Conservation (phyloP, 2,113 vertebrate species). For the Ptilonorhynchus violaceus region DNA sequence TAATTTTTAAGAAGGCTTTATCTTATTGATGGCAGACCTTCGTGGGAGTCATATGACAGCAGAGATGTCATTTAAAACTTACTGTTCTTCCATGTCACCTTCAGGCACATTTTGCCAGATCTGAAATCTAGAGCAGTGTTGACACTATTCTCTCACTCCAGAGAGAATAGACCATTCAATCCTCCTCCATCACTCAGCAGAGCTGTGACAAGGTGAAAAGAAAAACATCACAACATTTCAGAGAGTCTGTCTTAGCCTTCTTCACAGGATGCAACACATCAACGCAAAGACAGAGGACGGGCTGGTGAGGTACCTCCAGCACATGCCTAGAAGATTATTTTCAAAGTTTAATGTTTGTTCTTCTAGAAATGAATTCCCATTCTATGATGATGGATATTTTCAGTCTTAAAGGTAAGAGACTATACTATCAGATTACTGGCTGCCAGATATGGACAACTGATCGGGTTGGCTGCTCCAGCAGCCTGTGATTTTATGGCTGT, state of each 20-base stretch:
- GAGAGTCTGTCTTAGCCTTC: conserved; percentile 54
- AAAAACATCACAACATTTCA: conserved; percentile 58
- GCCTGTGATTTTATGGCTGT: not conserved
- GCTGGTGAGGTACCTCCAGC: conserved; percentile 36
- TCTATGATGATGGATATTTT: conserved; percentile 62
- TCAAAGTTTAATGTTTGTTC: conserved; percentile 63
- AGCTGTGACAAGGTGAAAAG: conserved; percentile 71
- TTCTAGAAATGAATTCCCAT: conserved; percentile 62
- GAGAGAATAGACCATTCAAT: conserved; percentile 70
- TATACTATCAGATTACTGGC: conserved; percentile 64
- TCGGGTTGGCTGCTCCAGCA: not conserved
- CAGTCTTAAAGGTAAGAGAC: conserved; percentile 41
- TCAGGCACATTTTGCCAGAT: conserved; percentile 54
- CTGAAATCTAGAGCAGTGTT: conserved; percentile 68
- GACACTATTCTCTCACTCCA: conserved; percentile 58
- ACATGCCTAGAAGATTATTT: conserved; percentile 59
- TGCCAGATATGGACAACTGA: conserved; percentile 2
- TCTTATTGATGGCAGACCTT: conserved; percentile 12
- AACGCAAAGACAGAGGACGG: conserved; percentile 28
- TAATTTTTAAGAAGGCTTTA: conserved; percentile 14
- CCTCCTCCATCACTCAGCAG: conserved; percentile 64
- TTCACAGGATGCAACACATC: conserved; percentile 68
- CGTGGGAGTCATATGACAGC: conserved; percentile 10
- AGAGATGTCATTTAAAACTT: conserved; percentile 43
- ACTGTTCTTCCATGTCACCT: conserved; percentile 24